Conservation (phyloP, 2,797 vertebrate species). For the Microcaecilia unicolor region DNA sequence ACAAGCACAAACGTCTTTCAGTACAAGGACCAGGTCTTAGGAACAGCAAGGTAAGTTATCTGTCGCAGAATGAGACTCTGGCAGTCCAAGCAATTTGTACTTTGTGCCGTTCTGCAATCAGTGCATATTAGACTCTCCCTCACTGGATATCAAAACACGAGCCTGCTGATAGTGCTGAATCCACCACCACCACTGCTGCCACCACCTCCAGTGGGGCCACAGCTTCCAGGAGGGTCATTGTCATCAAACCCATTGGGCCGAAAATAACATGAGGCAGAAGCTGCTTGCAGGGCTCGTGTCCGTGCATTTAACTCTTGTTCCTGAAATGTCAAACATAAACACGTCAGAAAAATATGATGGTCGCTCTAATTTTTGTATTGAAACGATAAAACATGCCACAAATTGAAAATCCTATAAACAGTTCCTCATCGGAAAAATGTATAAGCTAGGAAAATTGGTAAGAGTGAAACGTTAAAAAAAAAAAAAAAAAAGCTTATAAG, state of each 20-base stretch:
- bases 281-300: conserved; percentile 85
- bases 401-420: too few species aligned
- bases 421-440: too few species aligned
- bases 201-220: conserved; percentile 85
- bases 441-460: too few species aligned
- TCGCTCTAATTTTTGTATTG: too few species aligned
- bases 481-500: too few species aligned
- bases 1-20: conserved; percentile 34
- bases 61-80: conserved; percentile 37
- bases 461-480: too few species aligned
- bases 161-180: conserved; percentile 86
- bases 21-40: conserved; percentile 39
- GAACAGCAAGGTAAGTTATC: conserved; percentile 34
- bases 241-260: conserved; percentile 93
- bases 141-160: conserved; percentile 90
- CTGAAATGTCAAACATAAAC: too few species aligned
- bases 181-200: conserved; percentile 60
- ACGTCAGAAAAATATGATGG: too few species aligned
- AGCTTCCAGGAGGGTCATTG: conserved; percentile 94
- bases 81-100: conserved; percentile 35
- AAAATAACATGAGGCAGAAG: conserved; percentile 88
- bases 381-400: too few species aligned
- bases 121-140: conserved; percentile 35
- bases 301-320: conserved; percentile 94
- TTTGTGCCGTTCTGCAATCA: conserved; percentile 35